Evolutionary conservation across 2,888 invertebrate species (phyloP), one percentile per base, ranked within the genome.

Genomic region (Lycocerus yunnanus): DNA sequence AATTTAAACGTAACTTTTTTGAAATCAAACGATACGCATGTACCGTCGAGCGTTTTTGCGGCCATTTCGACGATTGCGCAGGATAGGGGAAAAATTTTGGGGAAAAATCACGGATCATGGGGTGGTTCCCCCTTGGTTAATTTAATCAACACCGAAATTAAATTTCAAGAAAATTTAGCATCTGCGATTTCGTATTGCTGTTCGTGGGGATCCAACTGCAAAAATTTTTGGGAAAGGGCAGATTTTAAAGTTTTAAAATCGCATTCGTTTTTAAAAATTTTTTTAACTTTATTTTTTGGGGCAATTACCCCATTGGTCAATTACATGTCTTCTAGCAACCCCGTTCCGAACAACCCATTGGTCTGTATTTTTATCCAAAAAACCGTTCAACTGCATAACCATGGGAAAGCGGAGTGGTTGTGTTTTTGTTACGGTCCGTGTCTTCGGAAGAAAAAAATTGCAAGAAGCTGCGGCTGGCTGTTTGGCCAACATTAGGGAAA

Each of bases 401-500:
- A 96, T 98, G 95, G 86, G 95, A 93, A 90, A 92, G 93, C 80
- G 93, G 93, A 0, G 93, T 93, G 3, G 93, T 93, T 3, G 92
- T 96, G 87, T 95, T 96, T 81, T 89, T 98, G 16, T 87, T 98
- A 82, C 93, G 94, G 83, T 94, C 97, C 77, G 95, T 97, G 68
- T 95, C 96, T 0, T 95, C 97, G 0, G 92, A 92, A 71, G 97
- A 98, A 93, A 94, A 71, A 92, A 94, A 65, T 89, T 98, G 13
- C 97, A 98, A 86, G 94, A 97, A 84, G 96, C 97, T 0, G 96
- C 97, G 0, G 97, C 98, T 5, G 97, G 96, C 1, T 97, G 97
- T 79, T 91, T 98, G 58, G 93, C 95, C 77, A 97, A 98, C 84
- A 98, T 98, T 74, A 91, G 98, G 59, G n/a, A n/a, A 94, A 95